These are phyloP conservation scores for Trematomus bernacchii DNA, from an alignment of 2,797 vertebrate species.

Conservation along the genomic window DNA sequence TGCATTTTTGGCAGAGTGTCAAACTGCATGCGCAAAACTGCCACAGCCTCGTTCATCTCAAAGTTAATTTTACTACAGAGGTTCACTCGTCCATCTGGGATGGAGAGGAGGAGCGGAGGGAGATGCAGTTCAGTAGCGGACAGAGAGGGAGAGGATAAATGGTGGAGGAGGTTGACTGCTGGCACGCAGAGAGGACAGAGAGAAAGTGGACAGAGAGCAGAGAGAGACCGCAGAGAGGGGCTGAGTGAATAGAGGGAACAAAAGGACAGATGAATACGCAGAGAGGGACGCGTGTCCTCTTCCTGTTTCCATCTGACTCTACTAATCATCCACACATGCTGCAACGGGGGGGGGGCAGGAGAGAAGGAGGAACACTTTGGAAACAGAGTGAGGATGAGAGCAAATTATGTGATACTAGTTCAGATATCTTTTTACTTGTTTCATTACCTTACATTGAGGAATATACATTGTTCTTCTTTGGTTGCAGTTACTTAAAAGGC, in stretches of 20 bases:
- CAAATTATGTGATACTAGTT: not conserved
- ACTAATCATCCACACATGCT: constrained; percentile 49
- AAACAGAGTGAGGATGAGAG: constrained; percentile 8
- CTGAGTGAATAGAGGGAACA: constrained; percentile 50
- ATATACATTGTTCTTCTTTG: not conserved
- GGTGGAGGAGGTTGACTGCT: constrained; percentile 49
- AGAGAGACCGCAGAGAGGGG: constrained; percentile 28
- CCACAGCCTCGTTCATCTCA: constrained; percentile 64
- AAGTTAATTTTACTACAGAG: constrained; percentile 76
- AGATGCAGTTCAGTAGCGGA: constrained; percentile 38
- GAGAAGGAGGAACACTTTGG: not conserved
- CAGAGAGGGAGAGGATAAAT: constrained; percentile 52
- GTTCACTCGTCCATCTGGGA: constrained; percentile 68
- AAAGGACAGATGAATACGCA: constrained; percentile 70
- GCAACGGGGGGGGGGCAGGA: not conserved
- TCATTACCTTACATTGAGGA: not conserved
- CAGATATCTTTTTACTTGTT: not conserved
- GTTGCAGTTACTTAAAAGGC: too few species aligned
- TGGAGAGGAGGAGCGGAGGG: constrained; percentile 41
- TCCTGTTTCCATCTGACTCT: constrained; percentile 58
- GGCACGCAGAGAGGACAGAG: constrained; percentile 46
- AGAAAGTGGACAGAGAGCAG: constrained; percentile 34
- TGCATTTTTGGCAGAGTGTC: constrained; percentile 65
- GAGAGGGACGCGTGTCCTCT: constrained; percentile 49
- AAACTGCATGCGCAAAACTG: constrained; percentile 55